A percentile compares a stretch with the other conserved stretches of the same genome.
Evolutionary conservation across 2,888 invertebrate genomes (phyloP).

Genomic region (Steinernema carpocapsae): DNA sequence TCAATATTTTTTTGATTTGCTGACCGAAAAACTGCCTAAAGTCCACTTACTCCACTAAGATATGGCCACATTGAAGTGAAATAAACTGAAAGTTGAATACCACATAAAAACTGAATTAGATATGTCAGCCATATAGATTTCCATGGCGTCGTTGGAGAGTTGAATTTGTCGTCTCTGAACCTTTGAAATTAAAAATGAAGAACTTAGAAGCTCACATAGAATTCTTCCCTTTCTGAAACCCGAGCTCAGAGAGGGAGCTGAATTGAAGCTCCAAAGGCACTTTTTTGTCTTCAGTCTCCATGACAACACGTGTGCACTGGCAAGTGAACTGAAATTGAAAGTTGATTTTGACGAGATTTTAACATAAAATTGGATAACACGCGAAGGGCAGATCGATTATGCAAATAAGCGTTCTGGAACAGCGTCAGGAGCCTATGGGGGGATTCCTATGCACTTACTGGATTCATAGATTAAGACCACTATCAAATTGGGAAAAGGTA

Average conservation of each 20-base stretch:
- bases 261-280: constrained; percentile 21
- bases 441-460: too few relatives aligned
- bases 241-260: constrained; percentile 10
- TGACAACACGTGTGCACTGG: too few relatives aligned
- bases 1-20: too few relatives aligned
- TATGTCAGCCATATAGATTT: constrained; percentile 46
- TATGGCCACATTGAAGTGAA: constrained; percentile 56
- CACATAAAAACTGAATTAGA: constrained; percentile 45
- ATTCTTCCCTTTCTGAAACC: neutral
- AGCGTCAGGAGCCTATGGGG: too few relatives aligned
- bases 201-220: neutral
- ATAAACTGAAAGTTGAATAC: constrained; percentile 51
- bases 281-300: constrained; percentile 17
- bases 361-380: too few relatives aligned
- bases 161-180: constrained; percentile 32
- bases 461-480: too few relatives aligned
- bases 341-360: too few relatives aligned
- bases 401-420: too few relatives aligned
- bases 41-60: constrained; percentile 44
- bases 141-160: constrained; percentile 49
- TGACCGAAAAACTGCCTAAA: too few relatives aligned
- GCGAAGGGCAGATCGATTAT: too few relatives aligned
- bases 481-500: too few relatives aligned
- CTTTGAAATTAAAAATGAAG: neutral
- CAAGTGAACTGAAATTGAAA: too few relatives aligned